Conservation (phyloP, 2,888 invertebrate genomes). For the Hirtodrosophila confusa region DNA sequence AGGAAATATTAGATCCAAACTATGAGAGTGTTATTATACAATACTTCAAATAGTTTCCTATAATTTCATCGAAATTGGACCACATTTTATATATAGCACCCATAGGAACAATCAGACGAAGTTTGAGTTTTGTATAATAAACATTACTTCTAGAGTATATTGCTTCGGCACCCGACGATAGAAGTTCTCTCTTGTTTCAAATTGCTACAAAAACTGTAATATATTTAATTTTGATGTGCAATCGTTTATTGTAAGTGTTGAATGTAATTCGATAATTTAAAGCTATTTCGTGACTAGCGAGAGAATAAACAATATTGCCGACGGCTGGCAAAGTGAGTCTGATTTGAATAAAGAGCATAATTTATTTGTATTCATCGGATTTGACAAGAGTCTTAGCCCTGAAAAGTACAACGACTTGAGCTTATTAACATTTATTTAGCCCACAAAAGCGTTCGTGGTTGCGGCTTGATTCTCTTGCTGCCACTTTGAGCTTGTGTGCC, state of each 20-base stretch:
- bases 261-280: constrained; percentile 40
- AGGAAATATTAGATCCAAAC: too few relatives aligned
- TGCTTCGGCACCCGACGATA: too few relatives aligned
- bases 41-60: too few relatives aligned
- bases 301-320: constrained; percentile 9
- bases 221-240: background rate
- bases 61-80: too few relatives aligned
- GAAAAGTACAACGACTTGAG: constrained; percentile 67
- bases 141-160: too few relatives aligned
- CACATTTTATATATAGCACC: too few relatives aligned
- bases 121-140: too few relatives aligned
- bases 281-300: constrained; percentile 6
- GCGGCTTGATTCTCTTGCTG: constrained; percentile 22
- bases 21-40: too few relatives aligned
- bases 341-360: constrained; percentile 71
- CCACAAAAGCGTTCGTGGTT: constrained; percentile 38
- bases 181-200: too few relatives aligned
- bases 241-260: constrained; percentile 13
- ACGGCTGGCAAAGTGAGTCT: constrained; percentile 23
- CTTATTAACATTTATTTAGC: constrained; percentile 75
- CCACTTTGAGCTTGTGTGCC: constrained; percentile 14
- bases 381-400: constrained; percentile 41
- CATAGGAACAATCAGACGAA: too few relatives aligned
- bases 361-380: constrained; percentile 60
- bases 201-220: background rate